Conservation (phyloP, 2,113 vertebrate genomes). For the Sapayoa aenigma region DNA sequence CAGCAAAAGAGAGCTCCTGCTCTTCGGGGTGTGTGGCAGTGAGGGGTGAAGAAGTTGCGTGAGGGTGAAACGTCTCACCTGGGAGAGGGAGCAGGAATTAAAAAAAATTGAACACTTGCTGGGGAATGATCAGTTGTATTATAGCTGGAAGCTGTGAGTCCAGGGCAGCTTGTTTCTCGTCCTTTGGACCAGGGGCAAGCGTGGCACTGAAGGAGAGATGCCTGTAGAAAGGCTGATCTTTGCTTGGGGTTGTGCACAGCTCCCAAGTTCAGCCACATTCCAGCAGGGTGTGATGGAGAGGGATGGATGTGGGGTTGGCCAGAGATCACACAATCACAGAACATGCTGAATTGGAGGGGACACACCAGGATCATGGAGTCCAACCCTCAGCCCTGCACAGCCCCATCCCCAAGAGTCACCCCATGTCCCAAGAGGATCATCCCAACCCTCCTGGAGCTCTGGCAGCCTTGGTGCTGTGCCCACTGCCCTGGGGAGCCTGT, state of each 20-base stretch:
- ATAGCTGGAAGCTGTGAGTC: fast-evolving
- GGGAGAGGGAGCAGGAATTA: fast-evolving
- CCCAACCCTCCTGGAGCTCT: background rate
- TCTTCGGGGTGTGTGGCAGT: fast-evolving
- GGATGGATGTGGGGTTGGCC: too few species aligned
- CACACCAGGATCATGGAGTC: background rate
- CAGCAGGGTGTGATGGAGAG: fast-evolving
- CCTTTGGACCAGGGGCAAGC: background rate
- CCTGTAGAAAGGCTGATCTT: background rate
- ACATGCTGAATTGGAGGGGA: background rate
- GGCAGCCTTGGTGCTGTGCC: background rate
- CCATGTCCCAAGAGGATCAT: background rate
- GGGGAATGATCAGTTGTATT: background rate
- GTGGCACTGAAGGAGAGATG: background rate
- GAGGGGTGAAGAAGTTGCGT: background rate
- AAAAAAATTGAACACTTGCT: background rate
- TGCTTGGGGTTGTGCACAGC: background rate
- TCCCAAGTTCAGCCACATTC: fast-evolving
- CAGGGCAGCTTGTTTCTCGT: background rate
- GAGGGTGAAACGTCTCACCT: background rate
- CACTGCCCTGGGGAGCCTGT: background rate
- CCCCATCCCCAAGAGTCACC: background rate
- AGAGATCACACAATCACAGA: background rate
- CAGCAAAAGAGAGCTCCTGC: background rate
- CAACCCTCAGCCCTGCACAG: background rate